Evolutionary conservation across 2,797 vertebrate species (phyloP).

Genomic region (Eulemur albifrons): DNA sequence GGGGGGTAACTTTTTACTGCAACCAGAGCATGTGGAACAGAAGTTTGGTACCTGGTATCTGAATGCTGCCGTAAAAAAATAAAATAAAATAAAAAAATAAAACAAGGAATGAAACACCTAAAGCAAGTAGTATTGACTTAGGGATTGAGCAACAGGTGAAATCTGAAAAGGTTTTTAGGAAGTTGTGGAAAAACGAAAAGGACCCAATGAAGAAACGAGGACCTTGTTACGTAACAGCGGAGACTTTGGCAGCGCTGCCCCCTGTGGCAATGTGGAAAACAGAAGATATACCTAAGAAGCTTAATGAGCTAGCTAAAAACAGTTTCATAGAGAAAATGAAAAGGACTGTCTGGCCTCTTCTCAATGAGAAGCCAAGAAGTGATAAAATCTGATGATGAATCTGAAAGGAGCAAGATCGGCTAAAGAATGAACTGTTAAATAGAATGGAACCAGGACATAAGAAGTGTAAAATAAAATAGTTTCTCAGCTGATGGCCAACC

Average conservation of each 20-base stretch:
- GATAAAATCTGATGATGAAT: neutral
- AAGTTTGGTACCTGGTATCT: neutral
- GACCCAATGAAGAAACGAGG: neutral
- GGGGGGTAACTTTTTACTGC: neutral
- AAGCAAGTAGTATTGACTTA: neutral
- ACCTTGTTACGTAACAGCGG: neutral
- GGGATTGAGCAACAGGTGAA: neutral
- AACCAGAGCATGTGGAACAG: neutral
- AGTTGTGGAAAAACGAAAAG: neutral
- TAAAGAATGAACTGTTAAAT: neutral
- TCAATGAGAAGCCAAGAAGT: neutral
- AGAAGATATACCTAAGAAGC: neutral
- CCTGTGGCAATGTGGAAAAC: neutral
- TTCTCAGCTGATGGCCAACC: neutral
- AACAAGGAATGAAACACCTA: neutral
- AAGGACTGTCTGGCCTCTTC: neutral
- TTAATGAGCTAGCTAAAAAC: neutral
- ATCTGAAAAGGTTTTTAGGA: neutral
- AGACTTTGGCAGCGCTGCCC: neutral
- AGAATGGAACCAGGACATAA: neutral
- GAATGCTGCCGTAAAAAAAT: too few relatives aligned
- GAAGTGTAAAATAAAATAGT: neutral
- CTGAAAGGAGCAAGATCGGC: neutral
- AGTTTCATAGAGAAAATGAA: neutral
- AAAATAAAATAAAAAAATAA: neutral